Evolutionary conservation across 2,113 vertebrate genomes (phyloP).

Genomic region (Columba livia): DNA sequence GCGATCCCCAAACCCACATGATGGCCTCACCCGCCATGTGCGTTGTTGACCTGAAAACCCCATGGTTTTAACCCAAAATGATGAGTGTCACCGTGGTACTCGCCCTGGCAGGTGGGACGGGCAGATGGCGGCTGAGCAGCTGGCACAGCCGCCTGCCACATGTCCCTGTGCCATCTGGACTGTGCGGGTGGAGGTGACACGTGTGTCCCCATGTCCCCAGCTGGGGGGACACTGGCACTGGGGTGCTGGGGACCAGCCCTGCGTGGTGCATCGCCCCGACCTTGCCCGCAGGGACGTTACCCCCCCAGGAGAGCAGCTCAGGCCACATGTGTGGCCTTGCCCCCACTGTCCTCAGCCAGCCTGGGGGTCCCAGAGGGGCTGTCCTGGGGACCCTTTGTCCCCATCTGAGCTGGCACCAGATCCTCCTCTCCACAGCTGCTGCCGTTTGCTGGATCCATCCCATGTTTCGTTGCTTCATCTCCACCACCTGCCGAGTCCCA

Average conservation of each 20-base stretch:
- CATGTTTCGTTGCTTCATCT: rapidly evolving
- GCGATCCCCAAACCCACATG: rapidly evolving
- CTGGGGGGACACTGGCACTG: rapidly evolving
- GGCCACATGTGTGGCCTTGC: rapidly evolving
- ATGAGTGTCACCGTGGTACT: not conserved
- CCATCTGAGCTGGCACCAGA: not conserved
- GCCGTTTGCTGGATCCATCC: not conserved
- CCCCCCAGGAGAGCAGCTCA: not conserved
- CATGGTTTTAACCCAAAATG: not conserved
- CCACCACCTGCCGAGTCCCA: not conserved
- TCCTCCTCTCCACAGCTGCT: not conserved
- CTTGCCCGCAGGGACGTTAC: too few species aligned
- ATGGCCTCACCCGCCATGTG: rapidly evolving
- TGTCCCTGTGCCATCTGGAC: not conserved
- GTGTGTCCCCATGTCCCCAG: not conserved
- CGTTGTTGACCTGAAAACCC: rapidly evolving
- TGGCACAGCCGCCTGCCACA: rapidly evolving
- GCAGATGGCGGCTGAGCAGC: not conserved
- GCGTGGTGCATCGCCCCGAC: too few species aligned
- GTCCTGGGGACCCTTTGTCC: not conserved
- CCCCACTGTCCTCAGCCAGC: not conserved
- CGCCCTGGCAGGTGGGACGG: rapidly evolving
- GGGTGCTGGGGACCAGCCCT: too few species aligned
- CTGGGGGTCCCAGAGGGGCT: rapidly evolving
- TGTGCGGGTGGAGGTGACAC: not conserved